These are phyloP conservation scores for Erpetoichthys calabaricus DNA, from an alignment of 2,797 vertebrate genomes.

Conservation along the genomic window DNA sequence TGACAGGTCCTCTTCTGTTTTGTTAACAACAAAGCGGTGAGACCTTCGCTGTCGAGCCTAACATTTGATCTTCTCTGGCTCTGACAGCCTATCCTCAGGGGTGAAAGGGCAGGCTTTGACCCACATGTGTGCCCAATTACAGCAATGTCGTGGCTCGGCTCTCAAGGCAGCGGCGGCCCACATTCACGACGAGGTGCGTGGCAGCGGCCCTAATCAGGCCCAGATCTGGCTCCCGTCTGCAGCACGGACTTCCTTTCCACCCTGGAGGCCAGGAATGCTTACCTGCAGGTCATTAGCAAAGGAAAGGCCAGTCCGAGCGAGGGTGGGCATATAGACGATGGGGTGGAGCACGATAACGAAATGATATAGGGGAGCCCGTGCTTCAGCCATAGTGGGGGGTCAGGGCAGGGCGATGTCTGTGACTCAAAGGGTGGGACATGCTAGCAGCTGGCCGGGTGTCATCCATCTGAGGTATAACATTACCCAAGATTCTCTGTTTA, in stretches of 20 bases:
- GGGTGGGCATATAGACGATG: too few relatives aligned
- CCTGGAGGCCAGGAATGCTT: conserved; percentile 12
- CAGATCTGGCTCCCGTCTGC: conserved; percentile 26
- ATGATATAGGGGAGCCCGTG: too few relatives aligned
- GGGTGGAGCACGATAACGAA: too few relatives aligned
- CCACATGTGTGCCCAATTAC: conserved; percentile 56
- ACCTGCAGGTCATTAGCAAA: conserved; percentile 17
- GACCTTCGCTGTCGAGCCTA: conserved; percentile 20
- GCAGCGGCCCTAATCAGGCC: conserved; percentile 42
- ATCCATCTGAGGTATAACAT: too few relatives aligned
- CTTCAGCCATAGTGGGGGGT: too few relatives aligned
- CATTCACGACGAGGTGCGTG: conserved; percentile 33
- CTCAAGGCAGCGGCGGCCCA: conserved; percentile 29
- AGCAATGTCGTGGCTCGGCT: conserved; percentile 19
- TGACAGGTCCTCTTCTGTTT: conserved; percentile 12
- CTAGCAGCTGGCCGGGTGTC: too few relatives aligned
- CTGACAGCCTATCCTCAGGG: conserved; percentile 29
- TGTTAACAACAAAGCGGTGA: conserved; percentile 24
- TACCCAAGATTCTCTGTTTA: too few relatives aligned
- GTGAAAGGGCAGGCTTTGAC: conserved; percentile 24
- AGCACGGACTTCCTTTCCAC: conserved; percentile 7
- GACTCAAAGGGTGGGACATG: too few relatives aligned
- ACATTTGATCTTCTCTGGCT: conserved; percentile 43
- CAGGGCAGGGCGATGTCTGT: too few relatives aligned
- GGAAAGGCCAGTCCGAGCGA: too few relatives aligned